Base-by-base conservation (phyloP, 2,113 vertebrate genomes). In the Takifugu flavidus region DNA sequence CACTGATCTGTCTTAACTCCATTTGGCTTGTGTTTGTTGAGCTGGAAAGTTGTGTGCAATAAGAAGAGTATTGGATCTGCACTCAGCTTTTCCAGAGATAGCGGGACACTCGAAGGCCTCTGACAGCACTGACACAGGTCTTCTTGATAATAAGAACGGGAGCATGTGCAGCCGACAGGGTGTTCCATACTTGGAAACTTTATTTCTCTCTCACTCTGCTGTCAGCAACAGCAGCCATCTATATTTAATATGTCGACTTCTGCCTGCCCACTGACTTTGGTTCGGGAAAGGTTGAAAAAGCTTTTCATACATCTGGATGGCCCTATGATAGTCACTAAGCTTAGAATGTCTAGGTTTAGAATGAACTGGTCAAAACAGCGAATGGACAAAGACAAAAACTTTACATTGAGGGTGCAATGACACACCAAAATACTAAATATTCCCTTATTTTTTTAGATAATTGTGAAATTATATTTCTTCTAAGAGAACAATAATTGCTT, bases 81-180 rank as follows among this genome's bases (percentile, higher is more conserved):
- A 71, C 75, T 75, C 62, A 79, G 58, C 65, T 28, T 75, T 77
- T 75, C 71, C 50, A 66, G 70, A 71, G 68, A 81, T 70, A 79
- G 74, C 50, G 43, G 58, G 68, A 66, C 62, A 68, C 73, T 66
- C 6, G n/a, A 65, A 74, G 62, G 49, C 7, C 53, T 44, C 31
- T 83, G 83, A 82, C 78, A 83, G 69, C 56, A 27, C 71, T 82
- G 83, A 83, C 78, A 79, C 25, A 56, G 65, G 68, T 69, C 68
- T 66, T 81, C 78, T 82, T 86, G 74, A 82, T 83, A 83, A 83
- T 79, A 86, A 77, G 76, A 67, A 81, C 49, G 59, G 69, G 77
- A 74, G 77, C 60, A 82, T 60, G 56, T 25, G 54, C 60, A 68
- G 78, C 73, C 60, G 65, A 64, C 78, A 74, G 65, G 47, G 66